A percentile compares a stretch with the other conserved stretches of the same genome.
phyloP scores from a whole-genome alignment of 2,888 invertebrate species.

The Polietes domitor region DNA sequence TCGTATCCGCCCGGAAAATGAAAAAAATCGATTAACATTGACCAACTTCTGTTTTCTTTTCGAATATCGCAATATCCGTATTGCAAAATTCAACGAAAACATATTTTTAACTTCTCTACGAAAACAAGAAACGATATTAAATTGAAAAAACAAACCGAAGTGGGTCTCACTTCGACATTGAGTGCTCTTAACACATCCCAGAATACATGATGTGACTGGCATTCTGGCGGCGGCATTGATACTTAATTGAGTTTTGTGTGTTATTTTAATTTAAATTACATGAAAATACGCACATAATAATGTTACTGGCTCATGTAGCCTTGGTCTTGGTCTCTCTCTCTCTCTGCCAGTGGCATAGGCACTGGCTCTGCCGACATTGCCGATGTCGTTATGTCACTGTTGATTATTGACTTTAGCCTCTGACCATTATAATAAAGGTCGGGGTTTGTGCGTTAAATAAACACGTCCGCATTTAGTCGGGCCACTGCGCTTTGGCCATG shows the following conservation, averaged over 20 bases:
- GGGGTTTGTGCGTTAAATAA: background rate
- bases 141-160: background rate
- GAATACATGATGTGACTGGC: too few species aligned
- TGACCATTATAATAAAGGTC: background rate
- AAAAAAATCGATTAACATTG: too few species aligned
- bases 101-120: too few species aligned
- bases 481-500: background rate
- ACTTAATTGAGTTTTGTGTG: constrained; percentile 17
- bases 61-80: too few species aligned
- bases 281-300: background rate
- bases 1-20: too few species aligned
- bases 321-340: too few species aligned
- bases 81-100: too few species aligned
- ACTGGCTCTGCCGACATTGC: too few species aligned
- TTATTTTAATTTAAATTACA: constrained; percentile 13
- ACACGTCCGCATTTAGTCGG: background rate
- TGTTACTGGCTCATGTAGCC: background rate
- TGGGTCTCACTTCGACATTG: background rate
- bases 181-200: too few species aligned
- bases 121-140: background rate
- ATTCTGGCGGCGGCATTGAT: background rate
- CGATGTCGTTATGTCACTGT: too few species aligned
- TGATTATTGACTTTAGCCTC: constrained; percentile 6
- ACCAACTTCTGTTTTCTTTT: too few species aligned
- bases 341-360: background rate